These are phyloP conservation scores for Hypselothyrea guttata DNA, from an alignment of 2,888 invertebrate species.

Conservation along the genomic window DNA sequence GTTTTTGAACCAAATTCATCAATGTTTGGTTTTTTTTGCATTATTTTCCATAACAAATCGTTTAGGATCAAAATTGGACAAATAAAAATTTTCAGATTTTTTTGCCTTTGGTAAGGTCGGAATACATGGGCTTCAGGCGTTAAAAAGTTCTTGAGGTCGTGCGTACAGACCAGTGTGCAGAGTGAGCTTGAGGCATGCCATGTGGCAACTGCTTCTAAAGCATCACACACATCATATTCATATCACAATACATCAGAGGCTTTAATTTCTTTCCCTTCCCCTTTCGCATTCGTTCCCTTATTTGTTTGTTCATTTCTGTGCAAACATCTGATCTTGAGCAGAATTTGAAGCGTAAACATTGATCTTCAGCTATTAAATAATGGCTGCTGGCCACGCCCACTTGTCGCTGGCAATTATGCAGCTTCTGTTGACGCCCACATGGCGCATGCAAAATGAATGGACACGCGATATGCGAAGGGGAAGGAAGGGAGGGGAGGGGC, in stretches of 20 bases:
- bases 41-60: too few species aligned
- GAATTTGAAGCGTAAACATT: too few species aligned
- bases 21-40: too few species aligned
- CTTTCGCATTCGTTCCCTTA: background rate
- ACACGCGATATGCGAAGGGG: background rate
- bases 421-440: conserved; percentile 24
- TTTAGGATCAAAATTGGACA: too few species aligned
- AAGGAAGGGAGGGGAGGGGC: background rate
- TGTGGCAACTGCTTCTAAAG: conserved; percentile 57
- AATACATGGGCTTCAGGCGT: too few species aligned
- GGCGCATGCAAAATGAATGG: conserved; percentile 50
- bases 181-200: conserved; percentile 48
- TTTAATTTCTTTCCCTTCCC: background rate
- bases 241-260: conserved; percentile 6
- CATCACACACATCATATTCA: conserved; percentile 51
- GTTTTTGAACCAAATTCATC: too few species aligned
- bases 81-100: too few species aligned
- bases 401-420: conserved; percentile 23
- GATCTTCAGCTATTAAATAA: background rate
- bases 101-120: too few species aligned
- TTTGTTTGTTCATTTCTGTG: background rate
- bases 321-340: too few species aligned
- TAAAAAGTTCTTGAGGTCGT: too few species aligned
- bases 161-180: too few species aligned
- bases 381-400: background rate